phyloP scores from a whole-genome alignment of 1,140 invertebrate species.

The Vollenhovia emeryi region DNA sequence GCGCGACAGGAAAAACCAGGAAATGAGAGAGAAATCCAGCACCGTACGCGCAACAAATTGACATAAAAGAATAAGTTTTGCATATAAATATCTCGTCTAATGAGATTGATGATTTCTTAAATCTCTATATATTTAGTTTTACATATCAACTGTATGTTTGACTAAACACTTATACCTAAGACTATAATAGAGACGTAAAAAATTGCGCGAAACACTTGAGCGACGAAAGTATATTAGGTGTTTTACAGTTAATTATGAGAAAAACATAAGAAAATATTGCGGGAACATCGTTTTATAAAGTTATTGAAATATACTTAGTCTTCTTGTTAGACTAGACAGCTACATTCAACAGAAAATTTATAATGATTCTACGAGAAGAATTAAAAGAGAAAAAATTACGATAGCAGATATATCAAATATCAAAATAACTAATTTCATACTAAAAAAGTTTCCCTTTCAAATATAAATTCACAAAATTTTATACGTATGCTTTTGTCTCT shows the following conservation, averaged over 20 bases:
- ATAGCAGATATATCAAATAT: too few species aligned
- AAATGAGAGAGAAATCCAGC: neutral
- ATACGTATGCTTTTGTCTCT: too few species aligned
- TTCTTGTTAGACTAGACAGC: neutral
- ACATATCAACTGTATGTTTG: neutral
- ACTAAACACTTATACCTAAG: neutral
- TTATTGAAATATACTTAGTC: neutral
- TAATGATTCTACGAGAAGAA: neutral
- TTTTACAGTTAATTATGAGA: too few species aligned
- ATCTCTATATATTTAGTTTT: neutral
- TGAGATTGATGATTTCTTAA: neutral
- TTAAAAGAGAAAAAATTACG: too few species aligned
- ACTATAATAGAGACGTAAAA: neutral
- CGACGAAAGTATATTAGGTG: too few species aligned
- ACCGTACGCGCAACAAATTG: neutral
- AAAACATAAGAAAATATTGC: neutral
- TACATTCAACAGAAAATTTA: neutral
- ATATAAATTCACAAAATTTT: too few species aligned
- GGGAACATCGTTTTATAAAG: neutral
- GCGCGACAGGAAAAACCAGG: conserved; percentile 2
- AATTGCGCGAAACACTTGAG: too few species aligned
- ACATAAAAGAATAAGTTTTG: neutral
- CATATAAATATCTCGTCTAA: neutral
- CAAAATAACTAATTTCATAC: too few species aligned
- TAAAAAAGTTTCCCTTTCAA: too few species aligned